These are phyloP conservation scores for Raphicerus campestris DNA, from an alignment of 2,113 vertebrate genomes.

Conservation along the genomic window DNA sequence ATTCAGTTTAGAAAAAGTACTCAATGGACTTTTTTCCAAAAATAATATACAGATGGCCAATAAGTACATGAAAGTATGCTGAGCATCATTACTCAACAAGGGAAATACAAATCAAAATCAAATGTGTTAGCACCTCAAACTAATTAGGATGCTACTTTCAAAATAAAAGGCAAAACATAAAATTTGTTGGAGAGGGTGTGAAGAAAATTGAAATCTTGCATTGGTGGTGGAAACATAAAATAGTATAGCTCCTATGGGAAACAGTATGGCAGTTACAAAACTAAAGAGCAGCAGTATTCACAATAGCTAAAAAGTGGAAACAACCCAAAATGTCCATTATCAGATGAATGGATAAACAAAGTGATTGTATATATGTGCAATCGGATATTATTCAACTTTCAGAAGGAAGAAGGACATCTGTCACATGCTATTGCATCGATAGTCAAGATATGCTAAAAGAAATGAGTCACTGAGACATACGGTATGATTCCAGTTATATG, in stretches of 20 bases:
- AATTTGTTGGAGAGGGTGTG: not conserved
- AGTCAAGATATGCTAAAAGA: not conserved
- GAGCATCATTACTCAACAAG: not conserved
- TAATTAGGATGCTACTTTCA: not conserved
- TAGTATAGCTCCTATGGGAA: not conserved
- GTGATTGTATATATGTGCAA: not conserved
- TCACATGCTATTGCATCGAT: not conserved
- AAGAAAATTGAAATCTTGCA: not conserved
- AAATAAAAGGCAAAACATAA: not conserved
- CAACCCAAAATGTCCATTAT: not conserved
- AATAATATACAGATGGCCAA: not conserved
- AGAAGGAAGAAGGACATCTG: not conserved
- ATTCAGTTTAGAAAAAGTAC: not conserved
- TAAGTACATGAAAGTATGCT: not conserved
- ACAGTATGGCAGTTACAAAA: not conserved
- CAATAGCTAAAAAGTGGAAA: not conserved
- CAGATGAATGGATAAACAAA: not conserved
- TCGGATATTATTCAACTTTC: not conserved
- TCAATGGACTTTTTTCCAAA: not conserved
- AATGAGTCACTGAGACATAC: not conserved
- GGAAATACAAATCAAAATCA: not conserved
- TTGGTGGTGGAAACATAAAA: not conserved
- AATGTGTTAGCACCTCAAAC: not conserved
- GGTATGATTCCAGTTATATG: not conserved
- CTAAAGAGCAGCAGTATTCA: not conserved